phyloP scores from a whole-genome alignment of 92 coral and sea anemone genomes.

The Hydrozoanthus gracilis region DNA sequence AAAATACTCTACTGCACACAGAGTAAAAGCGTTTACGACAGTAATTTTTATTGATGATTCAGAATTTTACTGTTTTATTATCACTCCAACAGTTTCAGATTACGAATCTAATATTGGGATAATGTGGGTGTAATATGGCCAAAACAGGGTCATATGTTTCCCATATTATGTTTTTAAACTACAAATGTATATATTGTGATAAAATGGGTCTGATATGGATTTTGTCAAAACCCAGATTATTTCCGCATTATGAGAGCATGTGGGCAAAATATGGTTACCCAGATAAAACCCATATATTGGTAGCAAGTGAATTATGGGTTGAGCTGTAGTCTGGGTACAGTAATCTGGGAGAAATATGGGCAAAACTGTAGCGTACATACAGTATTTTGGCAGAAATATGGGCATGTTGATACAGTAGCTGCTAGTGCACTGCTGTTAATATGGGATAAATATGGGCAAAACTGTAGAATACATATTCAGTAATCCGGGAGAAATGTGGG shows the following conservation, averaged over 20 bases:
- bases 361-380: too few species aligned
- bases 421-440: background rate
- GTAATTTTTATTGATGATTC: too few species aligned
- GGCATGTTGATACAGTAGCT: background rate
- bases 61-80: too few species aligned
- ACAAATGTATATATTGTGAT: background rate
- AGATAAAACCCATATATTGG: background rate
- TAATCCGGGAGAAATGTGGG: background rate
- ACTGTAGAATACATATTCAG: too few species aligned
- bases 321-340: background rate
- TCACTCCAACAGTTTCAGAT: too few species aligned
- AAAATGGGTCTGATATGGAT: background rate
- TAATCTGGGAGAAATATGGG: background rate
- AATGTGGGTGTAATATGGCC: background rate
- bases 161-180: background rate
- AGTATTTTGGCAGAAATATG: too few species aligned
- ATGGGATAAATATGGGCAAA: too few species aligned
- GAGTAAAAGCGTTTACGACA: too few species aligned
- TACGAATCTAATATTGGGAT: too few species aligned
- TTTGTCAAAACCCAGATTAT: background rate
- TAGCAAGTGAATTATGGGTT: background rate
- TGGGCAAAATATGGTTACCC: conserved; percentile 1
- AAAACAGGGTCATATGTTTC: background rate
- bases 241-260: background rate
- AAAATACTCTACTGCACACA: too few species aligned